Evolutionary conservation across 1,140 invertebrate species (phyloP).

Genomic region (Drosophila leontia): DNA sequence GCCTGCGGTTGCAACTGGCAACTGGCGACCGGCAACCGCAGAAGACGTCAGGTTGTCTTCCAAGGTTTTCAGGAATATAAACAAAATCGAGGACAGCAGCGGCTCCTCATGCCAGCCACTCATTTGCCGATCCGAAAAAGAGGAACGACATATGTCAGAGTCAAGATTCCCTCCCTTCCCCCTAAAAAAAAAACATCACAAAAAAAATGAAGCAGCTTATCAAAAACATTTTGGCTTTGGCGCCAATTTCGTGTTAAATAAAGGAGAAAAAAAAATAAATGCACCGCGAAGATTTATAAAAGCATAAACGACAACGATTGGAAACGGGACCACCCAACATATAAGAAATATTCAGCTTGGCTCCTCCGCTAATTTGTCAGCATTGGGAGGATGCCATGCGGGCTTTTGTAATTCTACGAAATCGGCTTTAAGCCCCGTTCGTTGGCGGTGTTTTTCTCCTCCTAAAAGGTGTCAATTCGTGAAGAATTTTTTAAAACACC

Average conservation of each 20-base stretch:
- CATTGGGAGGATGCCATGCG: constrained; percentile 31
- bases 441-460: constrained; percentile 4
- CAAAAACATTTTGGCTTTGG: constrained; percentile 76
- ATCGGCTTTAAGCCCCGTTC: constrained; percentile 66
- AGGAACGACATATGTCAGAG: constrained; percentile 66
- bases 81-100: constrained; percentile 52
- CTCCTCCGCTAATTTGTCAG: constrained; percentile 69
- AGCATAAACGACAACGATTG: constrained; percentile 46
- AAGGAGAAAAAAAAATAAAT: constrained; percentile 23
- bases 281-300: constrained; percentile 54
- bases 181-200: neutral
- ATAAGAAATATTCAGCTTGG: constrained; percentile 49
- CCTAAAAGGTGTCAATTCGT: constrained; percentile 76
- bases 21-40: constrained; percentile 42
- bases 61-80: constrained; percentile 19
- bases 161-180: neutral
- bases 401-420: constrained; percentile 76
- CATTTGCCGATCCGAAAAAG: constrained; percentile 38
- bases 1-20: constrained; percentile 51
- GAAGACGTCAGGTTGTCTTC: constrained; percentile 50
- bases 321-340: constrained; percentile 50
- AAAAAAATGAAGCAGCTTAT: constrained; percentile 57
- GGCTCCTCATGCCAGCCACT: constrained; percentile 43
- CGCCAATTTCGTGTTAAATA: constrained; percentile 66
- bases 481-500: constrained; percentile 77